Evolutionary conservation across 2,888 invertebrate species (phyloP).

Genomic region (Polietes domitor): DNA sequence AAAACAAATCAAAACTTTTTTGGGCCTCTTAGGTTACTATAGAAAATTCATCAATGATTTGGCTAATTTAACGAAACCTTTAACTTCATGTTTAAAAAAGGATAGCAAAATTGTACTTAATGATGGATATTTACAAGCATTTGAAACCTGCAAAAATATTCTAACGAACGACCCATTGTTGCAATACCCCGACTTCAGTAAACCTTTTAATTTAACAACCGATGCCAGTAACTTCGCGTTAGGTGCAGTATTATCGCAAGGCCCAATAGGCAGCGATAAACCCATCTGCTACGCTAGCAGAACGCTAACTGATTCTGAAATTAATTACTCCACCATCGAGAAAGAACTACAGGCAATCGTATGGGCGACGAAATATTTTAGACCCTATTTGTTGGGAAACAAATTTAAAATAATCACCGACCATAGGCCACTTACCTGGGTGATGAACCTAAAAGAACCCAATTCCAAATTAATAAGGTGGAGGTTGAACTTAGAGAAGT

Average conservation of each 20-base stretch:
- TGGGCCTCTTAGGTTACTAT: too few relatives aligned
- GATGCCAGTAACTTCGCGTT: slow-evolving; percentile 72
- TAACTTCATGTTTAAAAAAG: not conserved
- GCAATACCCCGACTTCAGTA: slow-evolving; percentile 70
- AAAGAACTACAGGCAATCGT: slow-evolving; percentile 35
- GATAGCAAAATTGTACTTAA: too few relatives aligned
- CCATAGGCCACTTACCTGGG: slow-evolving; percentile 20
- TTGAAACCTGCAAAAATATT: too few relatives aligned
- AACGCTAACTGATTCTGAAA: slow-evolving; percentile 67
- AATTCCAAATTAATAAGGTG: slow-evolving; percentile 24
- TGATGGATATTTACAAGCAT: too few relatives aligned
- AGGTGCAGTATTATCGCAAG: slow-evolving; percentile 73
- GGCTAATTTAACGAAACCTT: not conserved
- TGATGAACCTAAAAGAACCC: slow-evolving; percentile 33
- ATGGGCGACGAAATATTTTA: slow-evolving; percentile 30
- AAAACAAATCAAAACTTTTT: too few relatives aligned
- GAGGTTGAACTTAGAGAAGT: not conserved
- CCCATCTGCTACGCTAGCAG: slow-evolving; percentile 73
- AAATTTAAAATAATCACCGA: slow-evolving; percentile 22
- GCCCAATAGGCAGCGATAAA: too few relatives aligned
- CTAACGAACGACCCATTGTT: too few relatives aligned
- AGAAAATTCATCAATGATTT: too few relatives aligned
- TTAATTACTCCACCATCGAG: slow-evolving; percentile 69
- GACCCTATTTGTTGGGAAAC: slow-evolving; percentile 23
- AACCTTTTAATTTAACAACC: slow-evolving; percentile 73